phyloP scores from a whole-genome alignment of 2,113 vertebrate species.

The Oenanthe melanoleuca region DNA sequence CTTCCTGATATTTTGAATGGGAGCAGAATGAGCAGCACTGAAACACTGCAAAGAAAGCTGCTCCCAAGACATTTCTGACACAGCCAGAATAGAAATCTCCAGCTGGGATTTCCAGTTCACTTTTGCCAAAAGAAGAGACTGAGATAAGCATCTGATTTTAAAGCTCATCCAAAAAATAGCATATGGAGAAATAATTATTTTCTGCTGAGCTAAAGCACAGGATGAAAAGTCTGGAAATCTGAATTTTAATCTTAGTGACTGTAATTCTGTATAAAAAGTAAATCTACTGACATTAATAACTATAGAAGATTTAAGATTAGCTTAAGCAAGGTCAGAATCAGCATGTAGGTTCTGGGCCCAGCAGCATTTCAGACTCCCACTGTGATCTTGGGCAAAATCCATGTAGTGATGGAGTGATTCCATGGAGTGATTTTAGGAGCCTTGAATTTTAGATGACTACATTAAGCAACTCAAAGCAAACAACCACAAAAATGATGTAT shows the following conservation, averaged over 20 bases:
- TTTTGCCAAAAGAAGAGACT: constrained; percentile 47
- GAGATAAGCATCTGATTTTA: constrained; percentile 53
- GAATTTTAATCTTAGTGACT: constrained; percentile 20
- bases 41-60: constrained; percentile 21
- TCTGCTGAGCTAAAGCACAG: constrained; percentile 37
- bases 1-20: not conserved
- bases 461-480: constrained; percentile 59
- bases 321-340: constrained; percentile 55
- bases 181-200: constrained; percentile 49
- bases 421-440: constrained; percentile 60
- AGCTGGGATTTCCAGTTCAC: constrained; percentile 42
- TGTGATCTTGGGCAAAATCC: constrained; percentile 53
- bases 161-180: constrained; percentile 37
- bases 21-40: constrained; percentile 9
- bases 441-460: constrained; percentile 61
- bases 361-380: not conserved
- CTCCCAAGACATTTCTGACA: constrained; percentile 27
- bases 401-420: constrained; percentile 19
- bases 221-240: constrained; percentile 30
- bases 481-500: constrained; percentile 47
- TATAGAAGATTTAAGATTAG: constrained; percentile 42
- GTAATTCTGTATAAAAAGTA: constrained; percentile 25
- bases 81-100: constrained; percentile 33
- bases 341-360: constrained; percentile 39
- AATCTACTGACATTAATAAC: constrained; percentile 55